Evolutionary conservation across 2,797 vertebrate genomes (phyloP), one percentile per base, ranked within the genome.

Genomic region (Setipinna tenuifilis): DNA sequence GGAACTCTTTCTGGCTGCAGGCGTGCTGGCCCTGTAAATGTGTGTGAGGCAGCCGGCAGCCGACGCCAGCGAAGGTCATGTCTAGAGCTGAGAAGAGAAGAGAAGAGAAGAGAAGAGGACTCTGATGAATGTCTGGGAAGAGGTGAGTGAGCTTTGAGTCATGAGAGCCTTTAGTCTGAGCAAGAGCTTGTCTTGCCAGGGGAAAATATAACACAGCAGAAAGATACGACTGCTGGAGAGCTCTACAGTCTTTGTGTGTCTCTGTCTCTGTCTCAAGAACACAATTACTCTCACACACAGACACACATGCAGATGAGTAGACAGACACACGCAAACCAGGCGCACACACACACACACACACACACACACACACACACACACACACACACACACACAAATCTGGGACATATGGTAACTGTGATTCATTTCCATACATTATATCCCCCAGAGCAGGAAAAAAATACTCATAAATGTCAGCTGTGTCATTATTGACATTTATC

Each of bases 341-440:
- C 46, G 10, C 46, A 48, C 50, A 54, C 50, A 54, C 50, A 54
- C 50, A 54, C 50, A 54, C 50, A 54, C 2, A 54, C 50, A 54
- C 50, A 54, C 61, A 87, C 46, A 84, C 83, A 87, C 28, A 80
- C 82, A 81, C 75, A 57, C 23, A 41, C 50, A 28, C 50, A 54
- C 2, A 54, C 50, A 54, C 2, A 54, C 46, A 82, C 31, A 25
- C 50, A 31, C 17, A 21, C 44, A 80, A 25, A 65, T 84, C 19
- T 81, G 31, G 35, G 71, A 78, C 35, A 78, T 78, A 65, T 23
- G 9, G 61, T 65, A 65, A 23, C 21, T 59, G 58, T n/a, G 17
- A 9, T 11, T 65, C n/a, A 65, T 25, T 7, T 75, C 16, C 68
- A 41, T 54, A 54, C 50, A 54, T 54, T 54, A 54, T 7, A 54